Evolutionary conservation across 2,113 vertebrate species (phyloP), one percentile per base, ranked within the genome.

Genomic region (Crotophaga sulcirostris): DNA sequence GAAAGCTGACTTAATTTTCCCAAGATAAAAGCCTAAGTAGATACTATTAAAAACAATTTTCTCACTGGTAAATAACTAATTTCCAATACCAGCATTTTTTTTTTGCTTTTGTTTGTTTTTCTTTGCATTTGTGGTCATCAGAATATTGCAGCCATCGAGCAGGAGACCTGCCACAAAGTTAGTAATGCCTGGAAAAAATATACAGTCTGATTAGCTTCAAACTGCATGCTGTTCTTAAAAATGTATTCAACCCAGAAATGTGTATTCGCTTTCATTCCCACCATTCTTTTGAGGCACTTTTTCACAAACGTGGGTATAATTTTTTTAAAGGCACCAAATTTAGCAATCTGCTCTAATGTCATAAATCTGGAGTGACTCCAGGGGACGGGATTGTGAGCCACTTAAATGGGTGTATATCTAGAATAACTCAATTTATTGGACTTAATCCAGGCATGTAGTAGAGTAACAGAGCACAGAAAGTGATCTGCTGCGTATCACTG

Each of bases 391-490:
- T 73, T 95, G 89, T 87, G 94, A 96, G 84, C 91, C 94, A 84
- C 77, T 94, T 78, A 89, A 73, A 97, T 92, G 91, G 69, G 63
- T 89, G 91, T 95, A 79, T 94, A 82, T 92, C 95, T 94, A 73
- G 75, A 94, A 87, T 94, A 94, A 94, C 94, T 94, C 91, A 25
- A 72, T 92, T 95, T 91, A 75, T 95, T 96, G 93, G 96, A 87
- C 70, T 66, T 76, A 78, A 63, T 94, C 95, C 95, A 97, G 84
- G 54, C 84, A 4, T 94, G 42, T 94, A 95, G 95, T 94, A 94
- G 73, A 90, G 92, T 90, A 92, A 60, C 52, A 1, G 29, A 87
- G 83, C 88, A 90, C 93, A 40, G 79, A 81, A 85, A 77, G 83
- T 52, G 90, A 63, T 90, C 73, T 92, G 67, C 85, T 78, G 79